Conservation (phyloP, 2,113 vertebrate species). For the Carassius auratus region DNA sequence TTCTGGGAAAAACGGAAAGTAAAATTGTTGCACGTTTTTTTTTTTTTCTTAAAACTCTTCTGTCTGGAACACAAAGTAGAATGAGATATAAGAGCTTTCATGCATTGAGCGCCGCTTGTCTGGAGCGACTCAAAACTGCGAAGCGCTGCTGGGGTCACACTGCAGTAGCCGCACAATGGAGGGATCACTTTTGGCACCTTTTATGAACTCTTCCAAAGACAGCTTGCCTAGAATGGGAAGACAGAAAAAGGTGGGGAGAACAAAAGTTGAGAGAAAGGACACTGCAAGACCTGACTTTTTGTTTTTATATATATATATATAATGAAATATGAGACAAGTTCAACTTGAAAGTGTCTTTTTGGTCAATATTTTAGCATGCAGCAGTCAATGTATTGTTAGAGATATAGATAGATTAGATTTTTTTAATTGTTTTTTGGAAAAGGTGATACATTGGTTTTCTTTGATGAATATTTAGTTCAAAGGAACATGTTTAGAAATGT, state of each 20-base stretch:
- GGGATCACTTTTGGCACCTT: conserved; percentile 97
- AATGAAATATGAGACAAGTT: not conserved
- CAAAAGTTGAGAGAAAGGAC: not conserved
- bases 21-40: conserved; percentile 57
- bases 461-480: too few species aligned
- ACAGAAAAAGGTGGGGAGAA: not conserved
- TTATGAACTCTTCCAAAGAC: conserved; percentile 98
- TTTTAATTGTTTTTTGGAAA: too few species aligned
- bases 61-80: conserved; percentile 64
- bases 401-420: too few species aligned
- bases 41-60: conserved; percentile 59
- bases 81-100: conserved; percentile 75
- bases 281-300: not conserved
- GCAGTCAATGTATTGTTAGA: not conserved
- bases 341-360: not conserved
- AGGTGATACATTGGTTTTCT: too few species aligned
- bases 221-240: conserved; percentile 82
- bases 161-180: conserved; percentile 98
- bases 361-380: not conserved
- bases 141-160: conserved; percentile 94
- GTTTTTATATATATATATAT: too few species aligned
- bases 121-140: conserved; percentile 85
- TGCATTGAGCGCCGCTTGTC: conserved; percentile 74
- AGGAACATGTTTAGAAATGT: too few species aligned
- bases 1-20: conserved; percentile 55